phyloP scores from a whole-genome alignment of 2,797 vertebrate species.

The Sternarchorhynchus goeldii region DNA sequence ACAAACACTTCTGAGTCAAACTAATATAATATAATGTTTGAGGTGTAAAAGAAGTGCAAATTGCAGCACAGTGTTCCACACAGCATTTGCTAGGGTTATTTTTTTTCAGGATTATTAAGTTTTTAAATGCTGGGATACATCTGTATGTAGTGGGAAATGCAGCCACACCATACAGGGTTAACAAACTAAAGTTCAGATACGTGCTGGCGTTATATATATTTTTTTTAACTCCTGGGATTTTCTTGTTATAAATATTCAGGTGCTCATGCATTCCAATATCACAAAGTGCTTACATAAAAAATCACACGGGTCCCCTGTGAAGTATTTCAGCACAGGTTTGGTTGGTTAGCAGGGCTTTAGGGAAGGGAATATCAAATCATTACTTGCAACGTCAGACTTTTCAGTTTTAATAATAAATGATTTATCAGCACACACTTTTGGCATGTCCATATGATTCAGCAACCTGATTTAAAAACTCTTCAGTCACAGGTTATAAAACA shows the following conservation, averaged over 20 bases:
- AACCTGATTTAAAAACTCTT: constrained; percentile 16
- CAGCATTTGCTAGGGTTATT: not conserved
- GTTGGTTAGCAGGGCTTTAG: constrained; percentile 37
- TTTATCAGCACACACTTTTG: constrained; percentile 5
- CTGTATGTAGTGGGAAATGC: constrained; percentile 43
- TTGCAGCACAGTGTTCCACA: not conserved
- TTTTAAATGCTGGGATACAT: constrained; percentile 51
- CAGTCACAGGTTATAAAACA: too few relatives aligned
- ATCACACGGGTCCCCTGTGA: constrained; percentile 48
- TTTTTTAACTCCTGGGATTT: constrained; percentile 31
- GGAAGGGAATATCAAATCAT: constrained; percentile 56
- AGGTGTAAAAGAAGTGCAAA: not conserved
- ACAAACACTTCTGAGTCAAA: not conserved
- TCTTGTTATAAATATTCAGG: constrained; percentile 48
- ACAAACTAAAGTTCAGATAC: constrained; percentile 42
- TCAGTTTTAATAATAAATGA: constrained; percentile 24
- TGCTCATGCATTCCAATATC: constrained; percentile 44
- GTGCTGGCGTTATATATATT: constrained; percentile 33
- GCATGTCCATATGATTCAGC: constrained; percentile 8
- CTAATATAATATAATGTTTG: not conserved
- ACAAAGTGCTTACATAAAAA: constrained; percentile 33
- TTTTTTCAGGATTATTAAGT: constrained; percentile 22
- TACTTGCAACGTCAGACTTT: constrained; percentile 15
- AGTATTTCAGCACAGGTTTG: constrained; percentile 65
- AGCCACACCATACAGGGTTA: constrained; percentile 26